A percentile compares a stretch with the other conserved stretches of the same genome.
Evolutionary conservation across 1,140 invertebrate species (phyloP).

Genomic region (Maconellicoccus hirsutus): DNA sequence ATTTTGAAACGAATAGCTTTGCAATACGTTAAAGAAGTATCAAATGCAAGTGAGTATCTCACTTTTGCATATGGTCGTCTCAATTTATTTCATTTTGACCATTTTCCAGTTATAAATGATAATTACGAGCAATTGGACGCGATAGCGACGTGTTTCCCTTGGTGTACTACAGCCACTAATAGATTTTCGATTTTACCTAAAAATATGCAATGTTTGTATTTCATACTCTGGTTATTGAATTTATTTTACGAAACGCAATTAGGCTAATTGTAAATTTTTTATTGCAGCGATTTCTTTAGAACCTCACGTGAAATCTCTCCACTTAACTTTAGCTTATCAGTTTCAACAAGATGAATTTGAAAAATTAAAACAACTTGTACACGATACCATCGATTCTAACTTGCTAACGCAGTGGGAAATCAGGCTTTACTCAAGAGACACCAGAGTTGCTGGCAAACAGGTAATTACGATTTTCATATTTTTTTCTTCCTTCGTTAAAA

Average conservation of each 20-base stretch:
- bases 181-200: constrained; percentile 21
- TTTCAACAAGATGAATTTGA: constrained; percentile 60
- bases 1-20: constrained; percentile 60
- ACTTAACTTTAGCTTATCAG: constrained; percentile 79
- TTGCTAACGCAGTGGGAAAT: constrained; percentile 66
- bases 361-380: constrained; percentile 56
- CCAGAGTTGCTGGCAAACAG: constrained; percentile 58
- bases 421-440: constrained; percentile 71
- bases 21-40: constrained; percentile 63
- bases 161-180: constrained; percentile 2
- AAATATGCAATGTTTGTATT: background rate
- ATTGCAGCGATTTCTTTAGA: constrained; percentile 53
- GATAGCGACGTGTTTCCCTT: constrained; percentile 1
- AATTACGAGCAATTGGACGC: background rate
- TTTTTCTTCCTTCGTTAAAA: background rate
- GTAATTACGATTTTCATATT: constrained; percentile 35
- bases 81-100: too few relatives aligned
- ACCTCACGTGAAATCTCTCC: constrained; percentile 67
- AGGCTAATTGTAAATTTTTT: too few relatives aligned
- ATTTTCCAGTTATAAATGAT: constrained; percentile 3
- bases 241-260: too few relatives aligned
- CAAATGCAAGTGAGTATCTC: constrained; percentile 50
- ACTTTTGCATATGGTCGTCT: too few relatives aligned
- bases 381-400: constrained; percentile 48
- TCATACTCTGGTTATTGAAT: background rate